These are phyloP conservation scores for Styela clava DNA, from an alignment of 23 tunicate genomes.

Conservation along the genomic window DNA sequence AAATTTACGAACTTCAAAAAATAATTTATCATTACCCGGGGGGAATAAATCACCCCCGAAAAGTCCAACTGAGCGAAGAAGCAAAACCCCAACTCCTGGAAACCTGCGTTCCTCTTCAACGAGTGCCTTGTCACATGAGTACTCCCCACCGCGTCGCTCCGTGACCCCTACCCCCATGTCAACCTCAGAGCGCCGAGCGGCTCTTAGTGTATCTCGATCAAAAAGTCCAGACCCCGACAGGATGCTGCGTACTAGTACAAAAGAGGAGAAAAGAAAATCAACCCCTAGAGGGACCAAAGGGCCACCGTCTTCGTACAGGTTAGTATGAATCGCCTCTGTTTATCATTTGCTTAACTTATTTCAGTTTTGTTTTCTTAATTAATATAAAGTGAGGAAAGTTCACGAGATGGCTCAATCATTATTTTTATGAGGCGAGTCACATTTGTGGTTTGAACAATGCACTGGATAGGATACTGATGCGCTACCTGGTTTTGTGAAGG, in stretches of 20 bases:
- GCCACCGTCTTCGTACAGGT: slow-evolving; percentile 34
- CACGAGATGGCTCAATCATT: no score
- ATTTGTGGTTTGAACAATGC: no score
- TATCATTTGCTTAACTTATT: no score
- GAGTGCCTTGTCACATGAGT: not conserved
- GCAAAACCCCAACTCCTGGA: slow-evolving; percentile 6
- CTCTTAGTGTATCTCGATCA: slow-evolving; percentile 14
- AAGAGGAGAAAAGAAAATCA: not conserved
- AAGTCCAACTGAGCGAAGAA: not conserved
- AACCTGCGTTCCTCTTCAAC: slow-evolving; percentile 7
- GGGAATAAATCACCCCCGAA: not conserved
- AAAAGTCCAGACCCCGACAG: slow-evolving; percentile 30
- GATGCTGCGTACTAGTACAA: slow-evolving; percentile 3
- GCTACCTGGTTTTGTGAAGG: no score
- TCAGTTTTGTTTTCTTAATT: no score
- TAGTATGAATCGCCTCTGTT: no score
- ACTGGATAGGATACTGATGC: no score
- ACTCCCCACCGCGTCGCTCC: slow-evolving; percentile 11
- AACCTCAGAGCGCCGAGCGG: slow-evolving; percentile 21
- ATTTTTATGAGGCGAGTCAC: no score
- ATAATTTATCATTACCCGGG: not conserved
- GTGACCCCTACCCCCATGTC: slow-evolving; percentile 29
- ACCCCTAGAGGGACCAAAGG: not conserved
- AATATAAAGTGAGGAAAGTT: no score
- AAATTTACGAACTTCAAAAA: slow-evolving; percentile 7